phyloP scores from a whole-genome alignment of 2,888 invertebrate genomes.

The Imbricaverruca yamaguchii region DNA sequence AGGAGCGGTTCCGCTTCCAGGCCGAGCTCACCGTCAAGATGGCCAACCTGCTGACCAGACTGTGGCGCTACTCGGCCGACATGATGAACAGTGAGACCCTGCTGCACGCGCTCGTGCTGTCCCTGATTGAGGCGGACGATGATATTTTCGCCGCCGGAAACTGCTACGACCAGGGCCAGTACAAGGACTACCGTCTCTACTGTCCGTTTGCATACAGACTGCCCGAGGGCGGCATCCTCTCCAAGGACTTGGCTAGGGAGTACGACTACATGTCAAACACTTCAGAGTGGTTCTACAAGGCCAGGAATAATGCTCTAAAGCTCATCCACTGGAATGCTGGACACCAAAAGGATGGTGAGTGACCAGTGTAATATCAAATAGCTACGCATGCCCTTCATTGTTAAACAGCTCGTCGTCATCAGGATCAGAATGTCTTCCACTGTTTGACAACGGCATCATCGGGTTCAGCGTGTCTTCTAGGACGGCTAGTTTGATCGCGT shows the following conservation, averaged over 20 bases:
- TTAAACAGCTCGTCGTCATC: too few relatives aligned
- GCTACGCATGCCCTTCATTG: too few relatives aligned
- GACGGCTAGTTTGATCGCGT: too few relatives aligned
- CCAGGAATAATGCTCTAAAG: slow-evolving; percentile 79
- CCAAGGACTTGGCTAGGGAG: slow-evolving; percentile 86
- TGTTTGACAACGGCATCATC: too few relatives aligned
- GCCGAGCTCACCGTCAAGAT: slow-evolving; percentile 89
- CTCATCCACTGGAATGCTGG: slow-evolving; percentile 55
- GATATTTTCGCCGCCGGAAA: slow-evolving; percentile 94
- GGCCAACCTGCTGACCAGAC: slow-evolving; percentile 87
- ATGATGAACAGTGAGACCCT: slow-evolving; percentile 79
- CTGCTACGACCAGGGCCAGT: slow-evolving; percentile 84
- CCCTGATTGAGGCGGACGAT: slow-evolving; percentile 90
- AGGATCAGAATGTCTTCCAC: too few relatives aligned
- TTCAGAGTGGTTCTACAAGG: slow-evolving; percentile 91
- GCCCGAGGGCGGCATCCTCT: slow-evolving; percentile 76
- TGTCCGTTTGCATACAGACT: slow-evolving; percentile 88
- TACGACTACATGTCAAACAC: slow-evolving; percentile 91
- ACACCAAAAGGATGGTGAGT: too few relatives aligned
- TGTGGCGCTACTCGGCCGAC: slow-evolving; percentile 82
- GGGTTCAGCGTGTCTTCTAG: too few relatives aligned
- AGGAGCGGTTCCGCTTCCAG: slow-evolving; percentile 81
- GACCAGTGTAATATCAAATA: too few relatives aligned
- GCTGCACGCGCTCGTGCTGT: slow-evolving; percentile 78
- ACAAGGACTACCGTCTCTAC: slow-evolving; percentile 72